A percentile compares a stretch with the other conserved stretches of the same genome.
Evolutionary conservation across 2,797 vertebrate genomes (phyloP).

Genomic region (Xenopus petersii): DNA sequence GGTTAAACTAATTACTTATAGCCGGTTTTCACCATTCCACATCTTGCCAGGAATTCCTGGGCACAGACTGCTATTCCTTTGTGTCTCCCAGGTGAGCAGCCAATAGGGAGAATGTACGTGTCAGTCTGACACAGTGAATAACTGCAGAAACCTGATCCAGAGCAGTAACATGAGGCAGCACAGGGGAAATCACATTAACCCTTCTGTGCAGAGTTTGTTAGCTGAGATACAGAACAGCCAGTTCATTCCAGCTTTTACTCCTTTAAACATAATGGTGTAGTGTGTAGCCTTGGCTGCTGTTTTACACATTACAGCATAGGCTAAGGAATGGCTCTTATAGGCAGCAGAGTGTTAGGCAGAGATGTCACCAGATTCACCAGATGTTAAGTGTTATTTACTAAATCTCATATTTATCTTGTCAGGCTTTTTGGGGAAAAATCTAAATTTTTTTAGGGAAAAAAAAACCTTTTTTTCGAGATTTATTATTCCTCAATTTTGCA

Average conservation of each 20-base stretch:
- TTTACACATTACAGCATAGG: not conserved
- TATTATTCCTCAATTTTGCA: too few relatives aligned
- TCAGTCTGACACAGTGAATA: constrained; percentile 32
- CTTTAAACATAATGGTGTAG: not conserved
- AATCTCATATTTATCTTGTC: too few relatives aligned
- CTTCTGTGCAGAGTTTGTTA: not conserved
- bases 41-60: constrained; percentile 31
- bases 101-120: constrained; percentile 20
- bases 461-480: too few relatives aligned
- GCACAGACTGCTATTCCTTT: constrained; percentile 31
- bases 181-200: not conserved
- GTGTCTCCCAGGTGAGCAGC: constrained; percentile 19
- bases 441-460: too few relatives aligned
- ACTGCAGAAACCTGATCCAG: constrained; percentile 8
- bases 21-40: constrained; percentile 15
- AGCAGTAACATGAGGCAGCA: constrained; percentile 12
- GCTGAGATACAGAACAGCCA: not conserved
- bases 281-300: not conserved
- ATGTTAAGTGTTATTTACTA: too few relatives aligned
- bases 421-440: too few relatives aligned
- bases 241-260: not conserved
- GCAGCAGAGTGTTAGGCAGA: too few relatives aligned
- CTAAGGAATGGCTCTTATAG: not conserved
- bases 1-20: constrained; percentile 13
- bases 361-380: too few relatives aligned